Base-by-base conservation (phyloP, 2,888 invertebrate genomes). In the Caenorhabditis plicata region DNA sequence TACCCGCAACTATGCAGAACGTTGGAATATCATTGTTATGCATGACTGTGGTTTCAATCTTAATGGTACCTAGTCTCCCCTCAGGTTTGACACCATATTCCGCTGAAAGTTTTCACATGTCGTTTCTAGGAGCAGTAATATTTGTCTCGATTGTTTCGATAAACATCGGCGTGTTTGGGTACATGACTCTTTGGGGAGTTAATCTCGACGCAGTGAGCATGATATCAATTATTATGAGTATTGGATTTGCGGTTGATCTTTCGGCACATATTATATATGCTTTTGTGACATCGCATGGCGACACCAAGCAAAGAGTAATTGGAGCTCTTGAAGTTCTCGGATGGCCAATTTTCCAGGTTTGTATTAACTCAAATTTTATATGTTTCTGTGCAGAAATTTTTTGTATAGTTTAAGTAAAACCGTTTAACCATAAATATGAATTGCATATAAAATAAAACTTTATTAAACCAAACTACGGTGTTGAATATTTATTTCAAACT, bases 151-250 rank as follows among this genome's bases (percentile, higher is more conserved):
- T 93, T 55, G 87, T 93, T 49, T 92, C 92, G 4, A 93, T 94
- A 70, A 92, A 92, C 83, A 84, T 89, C 13, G 93, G 94, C 1
- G 93, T 94, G 0, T 89, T 92, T 2, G 93, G 93, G 4, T 94
- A 92, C 84, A 94, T 94, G 93, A 90, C 92, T 0, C 84, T 92
- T 19, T 78, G 93, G 94, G 89, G 89, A 71, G 92, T 94, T 7
- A 92, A 92, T 80, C 85, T 94, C 44, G 80, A 80, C 48, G 78
- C 75, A 5, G 63, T 71, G 0, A 92, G 92, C 1, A 93, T 94
- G 93, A 92, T 93, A 62, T 93, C 93, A 81, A 85, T 94, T 47
- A 93, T 94, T 69, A 93, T 94, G 92, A 92, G 92, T 82, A 92
- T 93, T 60, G 93, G 93, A 46, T 93, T 93, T 84, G 92, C 92